Percentiles rank a stretch among this genome's conserved stretches.
These are phyloP conservation scores for Nineta flava DNA, from an alignment of 2,888 invertebrate genomes.

Conservation along the genomic window DNA sequence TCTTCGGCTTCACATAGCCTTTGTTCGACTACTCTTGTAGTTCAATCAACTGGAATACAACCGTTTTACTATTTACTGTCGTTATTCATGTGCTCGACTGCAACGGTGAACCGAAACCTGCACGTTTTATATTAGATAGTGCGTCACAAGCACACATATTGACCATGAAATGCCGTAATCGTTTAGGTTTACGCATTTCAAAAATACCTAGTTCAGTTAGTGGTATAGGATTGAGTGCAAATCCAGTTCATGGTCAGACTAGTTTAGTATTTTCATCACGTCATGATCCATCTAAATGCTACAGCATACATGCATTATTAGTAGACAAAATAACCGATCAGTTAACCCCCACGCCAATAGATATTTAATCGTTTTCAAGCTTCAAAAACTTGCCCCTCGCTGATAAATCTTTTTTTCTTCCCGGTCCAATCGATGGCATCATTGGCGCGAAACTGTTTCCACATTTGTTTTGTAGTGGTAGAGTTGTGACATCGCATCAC, in stretches of 20 bases:
- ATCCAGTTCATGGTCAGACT: no score
- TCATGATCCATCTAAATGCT: not conserved
- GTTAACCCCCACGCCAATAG: not conserved
- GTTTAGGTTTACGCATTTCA: not conserved
- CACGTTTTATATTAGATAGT: not conserved
- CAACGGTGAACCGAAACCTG: not conserved
- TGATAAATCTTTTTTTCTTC: no score
- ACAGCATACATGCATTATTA: not conserved
- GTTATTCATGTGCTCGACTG: not conserved
- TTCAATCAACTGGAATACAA: no score
- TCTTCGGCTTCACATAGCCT: no score
- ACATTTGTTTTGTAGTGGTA: no score
- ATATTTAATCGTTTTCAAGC: not conserved
- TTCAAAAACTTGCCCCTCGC: not conserved
- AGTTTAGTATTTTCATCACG: not conserved
- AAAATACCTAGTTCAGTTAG: no score
- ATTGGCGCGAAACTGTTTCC: no score
- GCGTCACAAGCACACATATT: no score
- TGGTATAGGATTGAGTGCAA: no score
- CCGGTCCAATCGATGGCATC: no score
- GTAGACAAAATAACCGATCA: not conserved
- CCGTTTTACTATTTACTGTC: not conserved
- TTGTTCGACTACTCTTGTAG: no score
- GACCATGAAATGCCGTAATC: not conserved
- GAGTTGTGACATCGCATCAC: no score